Conservation (phyloP, 2,113 vertebrate species). For the Otus sunia region DNA sequence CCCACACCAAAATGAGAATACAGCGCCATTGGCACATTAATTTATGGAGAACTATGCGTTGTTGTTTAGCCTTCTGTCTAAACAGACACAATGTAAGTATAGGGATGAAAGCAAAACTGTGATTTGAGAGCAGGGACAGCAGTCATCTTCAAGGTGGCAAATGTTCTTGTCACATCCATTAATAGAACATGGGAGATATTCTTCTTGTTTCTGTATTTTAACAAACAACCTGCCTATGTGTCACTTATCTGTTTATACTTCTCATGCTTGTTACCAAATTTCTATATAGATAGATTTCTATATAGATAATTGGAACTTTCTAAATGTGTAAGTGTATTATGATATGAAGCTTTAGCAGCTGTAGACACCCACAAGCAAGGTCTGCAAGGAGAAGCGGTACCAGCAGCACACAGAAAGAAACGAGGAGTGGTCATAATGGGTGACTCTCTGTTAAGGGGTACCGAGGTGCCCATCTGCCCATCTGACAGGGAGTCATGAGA, state of each 20-base stretch:
- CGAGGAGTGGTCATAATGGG: accelerated
- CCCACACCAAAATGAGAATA: background rate
- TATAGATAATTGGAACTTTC: background rate
- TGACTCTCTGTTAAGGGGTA: background rate
- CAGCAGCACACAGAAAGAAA: background rate
- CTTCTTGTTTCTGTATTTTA: background rate
- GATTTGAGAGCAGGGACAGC: background rate
- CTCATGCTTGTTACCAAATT: background rate
- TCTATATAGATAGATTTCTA: background rate
- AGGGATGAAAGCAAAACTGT: background rate
- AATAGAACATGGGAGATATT: background rate
- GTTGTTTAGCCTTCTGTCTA: background rate
- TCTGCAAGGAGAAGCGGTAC: background rate
- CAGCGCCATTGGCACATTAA: background rate
- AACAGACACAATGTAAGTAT: background rate
- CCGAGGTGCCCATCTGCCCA: background rate
- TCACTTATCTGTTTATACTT: background rate
- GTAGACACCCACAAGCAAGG: background rate
- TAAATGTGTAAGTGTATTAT: background rate
- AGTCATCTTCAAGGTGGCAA: background rate
- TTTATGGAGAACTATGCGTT: background rate
- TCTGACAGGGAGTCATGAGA: background rate
- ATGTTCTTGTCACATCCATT: background rate
- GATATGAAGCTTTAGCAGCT: background rate
- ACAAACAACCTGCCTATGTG: background rate